Conservation (phyloP, 2,797 vertebrate genomes). For the Sebastes hubbsi region DNA sequence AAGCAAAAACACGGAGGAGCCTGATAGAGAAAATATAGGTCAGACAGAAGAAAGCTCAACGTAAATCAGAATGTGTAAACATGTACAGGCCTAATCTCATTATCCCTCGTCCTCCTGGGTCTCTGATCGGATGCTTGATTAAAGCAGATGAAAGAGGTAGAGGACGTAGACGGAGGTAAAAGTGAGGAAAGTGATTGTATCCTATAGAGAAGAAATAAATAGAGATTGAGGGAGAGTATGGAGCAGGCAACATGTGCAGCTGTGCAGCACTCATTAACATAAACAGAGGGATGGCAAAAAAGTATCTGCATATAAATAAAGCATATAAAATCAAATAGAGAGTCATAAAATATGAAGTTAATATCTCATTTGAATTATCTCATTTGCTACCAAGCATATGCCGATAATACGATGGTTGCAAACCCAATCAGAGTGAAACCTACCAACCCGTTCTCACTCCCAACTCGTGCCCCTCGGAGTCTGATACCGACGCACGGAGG, state of each 20-base stretch:
- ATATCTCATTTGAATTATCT: background rate
- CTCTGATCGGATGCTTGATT: constrained; percentile 71
- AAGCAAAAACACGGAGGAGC: constrained; percentile 56
- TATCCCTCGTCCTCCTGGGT: constrained; percentile 64
- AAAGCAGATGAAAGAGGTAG: constrained; percentile 63
- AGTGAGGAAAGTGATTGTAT: constrained; percentile 6
- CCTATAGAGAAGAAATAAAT: constrained; percentile 3
- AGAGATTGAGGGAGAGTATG: constrained; percentile 2
- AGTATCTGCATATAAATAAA: background rate
- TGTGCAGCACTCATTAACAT: background rate
- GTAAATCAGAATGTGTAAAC: constrained; percentile 79
- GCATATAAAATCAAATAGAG: background rate
- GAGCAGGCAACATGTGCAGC: background rate
- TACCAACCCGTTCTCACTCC: background rate
- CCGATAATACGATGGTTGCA: background rate
- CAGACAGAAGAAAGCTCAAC: constrained; percentile 64
- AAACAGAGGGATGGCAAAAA: background rate
- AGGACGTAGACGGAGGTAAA: constrained; percentile 29
- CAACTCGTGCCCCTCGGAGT: too few species aligned
- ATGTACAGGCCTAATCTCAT: constrained; percentile 78
- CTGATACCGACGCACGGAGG: too few species aligned
- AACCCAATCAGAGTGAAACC: background rate
- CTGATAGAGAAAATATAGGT: constrained; percentile 65
- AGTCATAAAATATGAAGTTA: background rate
- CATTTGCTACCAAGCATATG: background rate